These are phyloP conservation scores for Catajapyx aquilonaris DNA, from an alignment of 1,140 invertebrate genomes.

Conservation along the genomic window DNA sequence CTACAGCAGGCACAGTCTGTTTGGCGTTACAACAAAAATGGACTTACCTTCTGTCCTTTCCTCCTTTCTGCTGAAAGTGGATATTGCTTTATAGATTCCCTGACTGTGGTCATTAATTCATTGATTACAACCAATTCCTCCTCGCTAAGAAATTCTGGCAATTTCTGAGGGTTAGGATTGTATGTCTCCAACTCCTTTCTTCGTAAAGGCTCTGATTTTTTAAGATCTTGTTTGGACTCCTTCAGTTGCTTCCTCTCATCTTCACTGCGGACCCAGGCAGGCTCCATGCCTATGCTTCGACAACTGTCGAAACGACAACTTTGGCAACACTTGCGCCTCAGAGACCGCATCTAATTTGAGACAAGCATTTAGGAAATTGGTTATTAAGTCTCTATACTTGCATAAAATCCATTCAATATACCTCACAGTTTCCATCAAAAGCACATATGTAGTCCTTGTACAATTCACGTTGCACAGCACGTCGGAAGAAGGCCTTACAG, in stretches of 20 bases:
- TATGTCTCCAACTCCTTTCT: not conserved
- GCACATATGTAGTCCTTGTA: constrained; percentile 19
- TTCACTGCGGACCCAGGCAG: constrained; percentile 25
- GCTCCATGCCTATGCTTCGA: constrained; percentile 24
- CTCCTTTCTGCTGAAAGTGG: no score
- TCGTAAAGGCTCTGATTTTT: not conserved
- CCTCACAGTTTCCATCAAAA: constrained; percentile 17
- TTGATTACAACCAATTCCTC: constrained; percentile 2
- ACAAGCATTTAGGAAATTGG: no score
- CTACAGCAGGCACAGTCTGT: no score
- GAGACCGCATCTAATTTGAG: constrained; percentile 19
- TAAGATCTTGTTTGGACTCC: constrained; percentile 7
- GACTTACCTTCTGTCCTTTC: no score
- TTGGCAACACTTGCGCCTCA: constrained; percentile 17
- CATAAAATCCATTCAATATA: no score
- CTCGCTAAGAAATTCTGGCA: not conserved
- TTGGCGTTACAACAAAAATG: no score
- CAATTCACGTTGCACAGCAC: constrained; percentile 18
- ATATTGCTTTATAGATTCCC: constrained; percentile 8
- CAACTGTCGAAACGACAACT: constrained; percentile 23
- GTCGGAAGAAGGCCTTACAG: no score
- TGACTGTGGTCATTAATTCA: constrained; percentile 7
- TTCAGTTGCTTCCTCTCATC: constrained; percentile 20
- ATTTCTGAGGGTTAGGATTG: not conserved
- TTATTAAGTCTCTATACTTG: no score